A percentile compares a stretch with the other conserved stretches of the same genome.
Evolutionary conservation across 2,797 vertebrate species (phyloP).

Genomic region (Enteromius paludinosus): DNA sequence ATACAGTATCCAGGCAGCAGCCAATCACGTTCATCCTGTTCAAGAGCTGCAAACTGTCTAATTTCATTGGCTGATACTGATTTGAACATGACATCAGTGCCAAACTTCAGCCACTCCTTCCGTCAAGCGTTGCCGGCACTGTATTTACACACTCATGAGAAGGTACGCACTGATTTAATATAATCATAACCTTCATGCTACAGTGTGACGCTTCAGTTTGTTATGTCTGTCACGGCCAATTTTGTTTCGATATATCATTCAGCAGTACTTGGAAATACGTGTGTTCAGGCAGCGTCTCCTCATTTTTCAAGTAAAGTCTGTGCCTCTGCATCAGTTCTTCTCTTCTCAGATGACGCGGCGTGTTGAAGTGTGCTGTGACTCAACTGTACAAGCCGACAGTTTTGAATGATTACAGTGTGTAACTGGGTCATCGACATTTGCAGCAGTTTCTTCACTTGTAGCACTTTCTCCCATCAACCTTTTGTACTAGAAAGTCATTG

Average conservation of each 20-base stretch:
- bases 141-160: not conserved
- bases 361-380: not conserved
- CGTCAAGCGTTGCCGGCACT: not conserved
- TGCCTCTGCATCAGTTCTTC: not conserved
- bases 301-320: not conserved
- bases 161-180: not conserved
- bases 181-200: not conserved
- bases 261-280: not conserved
- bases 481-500: conserved; percentile 15
- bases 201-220: not conserved
- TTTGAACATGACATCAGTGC: no score
- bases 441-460: conserved; percentile 19
- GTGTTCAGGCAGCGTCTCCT: not conserved
- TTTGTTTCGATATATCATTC: not conserved
- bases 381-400: not conserved
- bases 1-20: no score
- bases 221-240: not conserved
- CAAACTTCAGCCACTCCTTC: no score
- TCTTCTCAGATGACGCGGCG: not conserved
- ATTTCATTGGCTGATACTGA: no score
- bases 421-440: conserved; percentile 5
- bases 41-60: no score
- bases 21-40: no score
- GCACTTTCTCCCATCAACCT: conserved; percentile 10
- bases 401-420: conserved; percentile 21